Evolutionary conservation across 1,140 invertebrate genomes (phyloP).

Genomic region (Hesperophylax magnus): DNA sequence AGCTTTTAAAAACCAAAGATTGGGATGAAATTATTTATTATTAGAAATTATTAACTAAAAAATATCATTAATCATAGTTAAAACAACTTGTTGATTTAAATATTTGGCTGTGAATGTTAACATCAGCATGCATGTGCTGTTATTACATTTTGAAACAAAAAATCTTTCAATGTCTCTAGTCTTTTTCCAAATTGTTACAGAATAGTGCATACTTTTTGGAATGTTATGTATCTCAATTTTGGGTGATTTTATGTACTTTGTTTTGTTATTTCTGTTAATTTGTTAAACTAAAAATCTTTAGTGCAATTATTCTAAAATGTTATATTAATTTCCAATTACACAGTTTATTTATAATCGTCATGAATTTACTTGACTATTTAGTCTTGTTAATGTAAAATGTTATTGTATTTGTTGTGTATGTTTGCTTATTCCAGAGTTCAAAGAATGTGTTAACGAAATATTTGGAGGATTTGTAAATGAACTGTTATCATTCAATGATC

Average conservation of each 20-base stretch:
- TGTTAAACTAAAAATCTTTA: slow-evolving; percentile 17
- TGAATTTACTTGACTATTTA: too few species aligned
- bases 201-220: neutral
- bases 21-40: slow-evolving; percentile 21
- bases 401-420: neutral
- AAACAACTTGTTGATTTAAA: slow-evolving; percentile 21
- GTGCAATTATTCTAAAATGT: too few species aligned
- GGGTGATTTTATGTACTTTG: neutral
- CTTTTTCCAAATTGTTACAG: slow-evolving; percentile 28
- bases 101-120: slow-evolving; percentile 36
- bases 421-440: slow-evolving; percentile 9
- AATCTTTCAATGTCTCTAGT: slow-evolving; percentile 22
- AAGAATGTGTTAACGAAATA: neutral
- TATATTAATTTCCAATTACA: too few species aligned
- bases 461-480: neutral
- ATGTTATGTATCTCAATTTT: slow-evolving; percentile 2
- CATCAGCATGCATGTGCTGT: neutral
- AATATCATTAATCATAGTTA: slow-evolving; percentile 17
- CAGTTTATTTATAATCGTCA: too few species aligned
- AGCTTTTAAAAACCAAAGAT: slow-evolving; percentile 25
- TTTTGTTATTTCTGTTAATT: slow-evolving; percentile 21
- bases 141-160: slow-evolving; percentile 16
- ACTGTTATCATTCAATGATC: slow-evolving; percentile 23
- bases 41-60: slow-evolving; percentile 5
- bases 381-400: too few species aligned